Percentiles rank a stretch among this genome's conserved stretches.
Evolutionary conservation across 2,888 invertebrate genomes (phyloP).

Genomic region (Epirrhoe tristata): DNA sequence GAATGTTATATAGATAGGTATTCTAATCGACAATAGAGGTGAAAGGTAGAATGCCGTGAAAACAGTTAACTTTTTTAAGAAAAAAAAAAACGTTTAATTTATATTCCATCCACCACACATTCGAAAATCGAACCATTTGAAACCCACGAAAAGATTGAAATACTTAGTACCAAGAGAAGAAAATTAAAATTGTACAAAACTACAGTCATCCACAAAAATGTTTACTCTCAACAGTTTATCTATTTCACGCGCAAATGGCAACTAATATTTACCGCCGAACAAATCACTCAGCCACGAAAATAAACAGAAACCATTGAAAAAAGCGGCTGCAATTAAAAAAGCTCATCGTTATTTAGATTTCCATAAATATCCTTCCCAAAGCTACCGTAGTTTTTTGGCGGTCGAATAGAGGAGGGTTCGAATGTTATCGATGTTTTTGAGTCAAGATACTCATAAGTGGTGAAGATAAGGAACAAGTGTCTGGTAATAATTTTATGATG

Average conservation of each 20-base stretch:
- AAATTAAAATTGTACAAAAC: neutral
- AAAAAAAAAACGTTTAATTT: no score
- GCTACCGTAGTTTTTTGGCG: conserved; percentile 55
- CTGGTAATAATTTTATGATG: conserved; percentile 44
- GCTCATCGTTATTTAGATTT: conserved; percentile 78
- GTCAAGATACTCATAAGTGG: conserved; percentile 36
- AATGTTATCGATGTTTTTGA: conserved; percentile 26
- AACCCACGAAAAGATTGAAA: neutral
- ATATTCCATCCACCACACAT: no score
- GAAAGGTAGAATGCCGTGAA: neutral
- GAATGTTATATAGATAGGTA: neutral
- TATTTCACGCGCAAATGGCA: conserved; percentile 59
- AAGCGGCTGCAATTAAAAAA: conserved; percentile 80
- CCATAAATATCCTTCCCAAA: conserved; percentile 76
- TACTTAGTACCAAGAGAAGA: neutral
- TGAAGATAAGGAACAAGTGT: conserved; percentile 38
- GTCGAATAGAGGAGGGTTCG: conserved; percentile 34
- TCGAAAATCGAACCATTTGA: neutral
- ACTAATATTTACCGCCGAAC: conserved; percentile 71
- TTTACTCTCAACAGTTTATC: conserved; percentile 51
- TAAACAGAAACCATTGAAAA: conserved; percentile 77
- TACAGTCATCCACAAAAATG: conserved; percentile 30
- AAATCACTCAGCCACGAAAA: conserved; percentile 79
- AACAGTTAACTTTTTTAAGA: neutral
- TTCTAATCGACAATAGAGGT: neutral